phyloP scores from a whole-genome alignment of 2,888 invertebrate species.

The Blastobasis lacticolella region DNA sequence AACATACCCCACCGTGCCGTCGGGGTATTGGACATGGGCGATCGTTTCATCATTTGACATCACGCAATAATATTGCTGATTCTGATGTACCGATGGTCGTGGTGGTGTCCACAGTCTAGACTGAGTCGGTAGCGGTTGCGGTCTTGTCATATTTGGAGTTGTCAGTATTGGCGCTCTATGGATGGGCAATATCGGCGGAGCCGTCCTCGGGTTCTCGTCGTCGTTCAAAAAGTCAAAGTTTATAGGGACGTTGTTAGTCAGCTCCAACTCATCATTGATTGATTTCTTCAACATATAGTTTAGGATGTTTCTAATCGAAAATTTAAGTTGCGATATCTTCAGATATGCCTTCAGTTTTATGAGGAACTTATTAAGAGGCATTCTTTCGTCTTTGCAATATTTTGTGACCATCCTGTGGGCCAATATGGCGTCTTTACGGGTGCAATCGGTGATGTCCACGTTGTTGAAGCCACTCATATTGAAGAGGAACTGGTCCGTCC shows the following conservation, averaged over 20 bases:
- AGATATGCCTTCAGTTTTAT: constrained; percentile 32
- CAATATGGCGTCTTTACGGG: constrained; percentile 30
- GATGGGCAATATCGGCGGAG: too few relatives aligned
- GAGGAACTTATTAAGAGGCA: constrained; percentile 28
- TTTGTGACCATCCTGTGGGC: constrained; percentile 37
- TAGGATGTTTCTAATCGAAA: constrained; percentile 31
- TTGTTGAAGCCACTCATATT: constrained; percentile 32
- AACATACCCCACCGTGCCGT: too few relatives aligned
- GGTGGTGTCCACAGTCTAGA: too few relatives aligned
- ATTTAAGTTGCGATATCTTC: constrained; percentile 22
- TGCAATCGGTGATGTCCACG: constrained; percentile 17
- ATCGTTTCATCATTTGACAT: too few relatives aligned
- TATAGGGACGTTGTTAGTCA: constrained; percentile 13
- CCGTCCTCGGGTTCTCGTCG: too few relatives aligned
- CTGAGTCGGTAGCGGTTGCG: too few relatives aligned
- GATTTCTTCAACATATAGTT: constrained; percentile 35
- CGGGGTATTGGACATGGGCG: too few relatives aligned
- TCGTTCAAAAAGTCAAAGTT: too few relatives aligned
- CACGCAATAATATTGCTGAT: too few relatives aligned
- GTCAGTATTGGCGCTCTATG: too few relatives aligned
- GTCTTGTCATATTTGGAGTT: too few relatives aligned
- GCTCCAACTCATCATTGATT: constrained; percentile 32
- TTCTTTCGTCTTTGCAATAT: constrained; percentile 30
- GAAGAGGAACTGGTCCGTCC: constrained; percentile 25
- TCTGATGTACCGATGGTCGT: too few relatives aligned